Conservation (phyloP, 2,888 invertebrate genomes). For the Dorcus parallelipipedus region DNA sequence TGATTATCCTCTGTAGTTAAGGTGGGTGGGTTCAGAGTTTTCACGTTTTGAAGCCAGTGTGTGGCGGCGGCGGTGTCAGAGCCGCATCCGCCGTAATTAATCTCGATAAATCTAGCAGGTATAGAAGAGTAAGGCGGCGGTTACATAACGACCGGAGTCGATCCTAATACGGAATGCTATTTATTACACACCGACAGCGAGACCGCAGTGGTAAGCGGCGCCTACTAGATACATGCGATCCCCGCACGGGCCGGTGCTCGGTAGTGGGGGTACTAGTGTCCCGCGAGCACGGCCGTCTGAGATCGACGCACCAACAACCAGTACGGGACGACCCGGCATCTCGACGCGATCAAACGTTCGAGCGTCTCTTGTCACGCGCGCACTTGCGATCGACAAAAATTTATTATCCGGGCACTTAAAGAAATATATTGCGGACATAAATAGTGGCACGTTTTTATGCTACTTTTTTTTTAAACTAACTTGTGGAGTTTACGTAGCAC, state of each 20-base stretch:
- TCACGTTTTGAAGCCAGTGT: no score
- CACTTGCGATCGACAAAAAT: constrained; percentile 7
- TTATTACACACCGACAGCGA: constrained; percentile 31
- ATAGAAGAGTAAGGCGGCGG: constrained; percentile 4
- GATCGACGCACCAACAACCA: constrained; percentile 40
- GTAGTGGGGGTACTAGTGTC: constrained; percentile 33
- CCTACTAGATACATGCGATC: constrained; percentile 37
- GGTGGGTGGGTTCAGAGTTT: no score
- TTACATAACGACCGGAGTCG: constrained; percentile 23
- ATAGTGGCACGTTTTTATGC: neutral
- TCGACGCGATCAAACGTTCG: constrained; percentile 24
- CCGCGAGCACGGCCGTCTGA: constrained; percentile 39
- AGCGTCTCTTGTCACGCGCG: constrained; percentile 19
- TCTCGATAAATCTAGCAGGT: constrained; percentile 2
- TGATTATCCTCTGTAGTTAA: no score
- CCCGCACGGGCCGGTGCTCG: constrained; percentile 41
- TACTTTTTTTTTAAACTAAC: neutral
- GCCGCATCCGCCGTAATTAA: neutral
- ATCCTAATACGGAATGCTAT: constrained; percentile 27
- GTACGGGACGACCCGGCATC: constrained; percentile 41
- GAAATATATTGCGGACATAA: no score
- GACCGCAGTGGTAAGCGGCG: constrained; percentile 36
- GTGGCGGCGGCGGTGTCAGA: no score
- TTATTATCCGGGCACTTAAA: neutral
- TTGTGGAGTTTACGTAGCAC: neutral